These are phyloP conservation scores for Rambutsinella grinnellia DNA, from an alignment of 2,888 invertebrate species.

Conservation along the genomic window DNA sequence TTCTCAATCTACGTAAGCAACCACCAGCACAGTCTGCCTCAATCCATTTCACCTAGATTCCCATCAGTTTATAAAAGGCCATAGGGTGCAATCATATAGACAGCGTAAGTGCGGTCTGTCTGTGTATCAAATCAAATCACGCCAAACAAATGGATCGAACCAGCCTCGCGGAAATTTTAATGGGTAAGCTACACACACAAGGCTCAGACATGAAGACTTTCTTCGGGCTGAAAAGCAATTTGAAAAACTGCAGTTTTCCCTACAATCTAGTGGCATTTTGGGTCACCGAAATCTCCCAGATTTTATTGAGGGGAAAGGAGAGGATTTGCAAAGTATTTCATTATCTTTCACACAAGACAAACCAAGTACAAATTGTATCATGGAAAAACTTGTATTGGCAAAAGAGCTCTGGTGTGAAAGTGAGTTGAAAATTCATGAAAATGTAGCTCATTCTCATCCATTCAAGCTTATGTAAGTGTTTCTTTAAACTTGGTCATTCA, in stretches of 20 bases:
- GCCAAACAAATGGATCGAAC: conserved; percentile 17
- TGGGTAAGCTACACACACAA: not conserved
- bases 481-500: too few species aligned
- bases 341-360: not conserved
- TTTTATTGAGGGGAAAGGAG: not conserved
- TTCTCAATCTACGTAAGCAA: not conserved
- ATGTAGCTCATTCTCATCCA: too few species aligned
- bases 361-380: not conserved
- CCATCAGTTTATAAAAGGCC: not conserved
- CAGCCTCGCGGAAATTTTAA: conserved; percentile 26
- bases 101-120: not conserved
- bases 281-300: not conserved
- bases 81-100: too few species aligned
- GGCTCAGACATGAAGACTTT: not conserved
- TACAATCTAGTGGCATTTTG: not conserved
- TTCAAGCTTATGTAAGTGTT: too few species aligned
- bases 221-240: not conserved
- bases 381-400: not conserved
- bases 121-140: conserved; percentile 24
- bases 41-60: not conserved
- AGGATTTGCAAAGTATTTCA: not conserved
- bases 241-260: not conserved
- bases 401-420: not conserved
- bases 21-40: not conserved
- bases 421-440: too few species aligned